Base-by-base conservation (phyloP, 2,888 invertebrate species). In the Amblyjoppa fuscipennis region DNA sequence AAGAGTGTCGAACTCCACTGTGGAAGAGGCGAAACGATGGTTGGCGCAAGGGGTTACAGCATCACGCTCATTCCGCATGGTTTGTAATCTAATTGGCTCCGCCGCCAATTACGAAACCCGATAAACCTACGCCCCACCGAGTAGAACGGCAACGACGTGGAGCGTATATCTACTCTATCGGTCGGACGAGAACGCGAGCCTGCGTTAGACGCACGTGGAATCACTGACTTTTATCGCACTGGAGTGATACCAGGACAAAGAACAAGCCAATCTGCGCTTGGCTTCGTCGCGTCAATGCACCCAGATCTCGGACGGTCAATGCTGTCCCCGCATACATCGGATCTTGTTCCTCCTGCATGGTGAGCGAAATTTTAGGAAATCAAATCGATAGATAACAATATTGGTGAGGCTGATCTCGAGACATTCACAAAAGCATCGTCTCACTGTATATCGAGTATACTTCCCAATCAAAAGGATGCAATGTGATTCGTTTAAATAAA, bases 21-120 rank as follows among this genome's bases (percentile, higher is more conserved):
- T 75, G 38, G 51, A 11, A 20, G 51, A 25, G 16, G 75, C 25
- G 34, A 70, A 59, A 7, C 9, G 59, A 31, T 11, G 11, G 31
- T 49, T 56, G n/a, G 34, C 25, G n/a, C 45, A 25, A 74, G 41
- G 49, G 76, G 41, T 38, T 49, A 34, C 28, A 45, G 28, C 51
- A 11, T 31, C 56, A 70, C 80, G 75, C 80, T 81, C 77, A 81
- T 85, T 81, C 73, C 84, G 77, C 79, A 77, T 80, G 68, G 81
- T 66, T 81, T 80, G 53, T 85, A 84, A 88, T 85, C 83, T 85
- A 86, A 88, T 88, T 88, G 85, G 79, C 81, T 83, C 61, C 59
- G 83, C 75, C 81, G 73, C 87, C 83, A 86, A 87, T 88, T 88
- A 83, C 85, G 81, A 77, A 85, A 84, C 77, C 71, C 81, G 83